Percentiles rank a stretch among this genome's conserved stretches.
phyloP scores from a whole-genome alignment of 2,113 vertebrate genomes.

The Triplophysa siluroides region DNA sequence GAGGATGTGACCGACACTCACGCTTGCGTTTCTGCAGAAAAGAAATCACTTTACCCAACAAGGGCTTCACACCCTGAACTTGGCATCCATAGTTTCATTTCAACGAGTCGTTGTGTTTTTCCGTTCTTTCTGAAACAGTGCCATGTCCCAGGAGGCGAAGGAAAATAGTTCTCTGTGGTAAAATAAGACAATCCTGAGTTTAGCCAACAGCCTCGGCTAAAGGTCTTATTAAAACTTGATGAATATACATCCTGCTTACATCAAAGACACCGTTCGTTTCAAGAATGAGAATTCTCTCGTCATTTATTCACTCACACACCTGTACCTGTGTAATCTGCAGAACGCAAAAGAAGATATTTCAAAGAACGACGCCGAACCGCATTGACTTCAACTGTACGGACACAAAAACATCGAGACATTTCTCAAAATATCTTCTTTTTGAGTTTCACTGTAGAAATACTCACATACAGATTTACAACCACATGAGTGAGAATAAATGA shows the following conservation, averaged over 20 bases:
- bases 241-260: too few relatives aligned
- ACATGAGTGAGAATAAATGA: too few relatives aligned
- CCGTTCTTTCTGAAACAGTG: conserved; percentile 13
- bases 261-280: too few relatives aligned
- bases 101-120: conserved; percentile 6
- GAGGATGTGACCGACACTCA: background rate
- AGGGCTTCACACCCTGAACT: conserved; percentile 20
- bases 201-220: conserved; percentile 23
- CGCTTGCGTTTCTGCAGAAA: conserved; percentile 17
- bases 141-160: conserved; percentile 38
- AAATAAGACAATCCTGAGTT: conserved; percentile 45
- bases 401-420: too few relatives aligned
- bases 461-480: too few relatives aligned
- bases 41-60: background rate
- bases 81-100: conserved; percentile 1
- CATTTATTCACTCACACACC: too few relatives aligned
- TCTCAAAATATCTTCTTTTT: too few relatives aligned
- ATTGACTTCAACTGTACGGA: too few relatives aligned
- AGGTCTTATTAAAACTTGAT: background rate
- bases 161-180: conserved; percentile 4
- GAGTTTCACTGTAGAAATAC: too few relatives aligned
- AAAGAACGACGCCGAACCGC: too few relatives aligned
- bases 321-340: too few relatives aligned
- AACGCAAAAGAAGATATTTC: too few relatives aligned
- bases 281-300: background rate